Evolutionary conservation across 2,888 invertebrate species (phyloP), one percentile per base, ranked within the genome.

Genomic region (Podabrus alpinus): DNA sequence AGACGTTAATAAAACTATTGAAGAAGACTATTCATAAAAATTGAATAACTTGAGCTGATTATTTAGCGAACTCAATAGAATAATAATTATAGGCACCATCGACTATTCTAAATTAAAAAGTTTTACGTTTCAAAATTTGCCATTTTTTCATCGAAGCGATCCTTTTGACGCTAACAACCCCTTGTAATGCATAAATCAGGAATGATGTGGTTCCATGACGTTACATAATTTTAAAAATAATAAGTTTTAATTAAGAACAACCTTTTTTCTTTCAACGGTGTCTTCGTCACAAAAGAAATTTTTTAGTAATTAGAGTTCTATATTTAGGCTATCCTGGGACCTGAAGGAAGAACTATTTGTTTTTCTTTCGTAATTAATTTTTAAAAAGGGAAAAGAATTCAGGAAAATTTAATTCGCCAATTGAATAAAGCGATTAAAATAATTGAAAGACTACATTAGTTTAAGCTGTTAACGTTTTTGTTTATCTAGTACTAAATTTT

Each of bases 41-140:
- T 66, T 60, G 21, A 67, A 59, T 66, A 71, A 71, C 66, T n/a
- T 59, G 45, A 71, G 66, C 45, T 66, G 66, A 66, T 66, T 59
- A 21, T 24, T n/a, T 59, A 66, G 66, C 71, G 59, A 71, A 61
- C n/a, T 45, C 45, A 45, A 45, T 45, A n/a, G 45, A 45, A 45
- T 45, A 45, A 45, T 45, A 45, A 45, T 45, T 45, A 45, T 45
- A 45, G 45, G 45, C 45, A 45, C 45, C 45, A n/a, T n/a, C 45
- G n/a, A 13, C 29, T n/a, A 45, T n/a, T n/a, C n/a, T 5, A 45
- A 45, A 45, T 45, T 45, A n/a, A 45, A 45, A 45, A 45, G 7
- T 45, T 45, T n/a, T 45, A 45, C 45, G n/a, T 45, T 45, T 45
- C 45, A 45, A 45, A 45, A 1, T 45, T 45, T 7, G 45, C 45